Evolutionary conservation across 2,113 vertebrate genomes (phyloP).

Genomic region (Periophthalmus modestus): DNA sequence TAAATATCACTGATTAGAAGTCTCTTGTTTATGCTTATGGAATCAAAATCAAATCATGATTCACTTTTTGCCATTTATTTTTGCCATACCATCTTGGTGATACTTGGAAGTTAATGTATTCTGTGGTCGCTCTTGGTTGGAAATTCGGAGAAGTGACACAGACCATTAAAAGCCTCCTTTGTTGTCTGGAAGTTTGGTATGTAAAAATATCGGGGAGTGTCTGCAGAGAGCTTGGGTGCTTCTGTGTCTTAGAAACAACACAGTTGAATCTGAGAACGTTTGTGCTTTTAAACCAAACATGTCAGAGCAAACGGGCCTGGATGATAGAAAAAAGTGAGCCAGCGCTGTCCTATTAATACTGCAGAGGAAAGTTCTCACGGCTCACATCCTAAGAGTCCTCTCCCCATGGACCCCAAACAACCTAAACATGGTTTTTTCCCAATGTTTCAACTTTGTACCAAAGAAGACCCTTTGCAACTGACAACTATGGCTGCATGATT

Average conservation of each 20-base stretch:
- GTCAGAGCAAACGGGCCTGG: background rate
- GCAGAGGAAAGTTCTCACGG: slow-evolving; percentile 62
- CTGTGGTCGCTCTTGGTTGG: no score
- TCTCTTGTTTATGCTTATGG: no score
- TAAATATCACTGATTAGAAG: no score
- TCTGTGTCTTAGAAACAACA: background rate
- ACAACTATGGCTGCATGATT: background rate
- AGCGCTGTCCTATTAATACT: slow-evolving; percentile 49
- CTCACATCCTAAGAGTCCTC: slow-evolving; percentile 46
- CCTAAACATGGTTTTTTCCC: slow-evolving; percentile 30
- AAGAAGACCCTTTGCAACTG: background rate
- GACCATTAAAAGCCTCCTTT: no score
- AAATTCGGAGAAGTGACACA: no score
- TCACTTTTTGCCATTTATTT: no score
- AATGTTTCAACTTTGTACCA: background rate
- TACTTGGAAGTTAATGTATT: no score
- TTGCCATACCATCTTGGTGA: no score
- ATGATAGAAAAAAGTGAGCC: slow-evolving; percentile 1
- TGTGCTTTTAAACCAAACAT: background rate
- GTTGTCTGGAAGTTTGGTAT: background rate
- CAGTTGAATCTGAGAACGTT: background rate
- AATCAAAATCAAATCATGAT: no score
- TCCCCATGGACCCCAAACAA: slow-evolving; percentile 21
- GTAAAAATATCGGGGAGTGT: background rate
- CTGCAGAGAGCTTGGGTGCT: background rate